Conservation (phyloP, 2,113 vertebrate genomes). For the Psilopogon haemacephalus region DNA sequence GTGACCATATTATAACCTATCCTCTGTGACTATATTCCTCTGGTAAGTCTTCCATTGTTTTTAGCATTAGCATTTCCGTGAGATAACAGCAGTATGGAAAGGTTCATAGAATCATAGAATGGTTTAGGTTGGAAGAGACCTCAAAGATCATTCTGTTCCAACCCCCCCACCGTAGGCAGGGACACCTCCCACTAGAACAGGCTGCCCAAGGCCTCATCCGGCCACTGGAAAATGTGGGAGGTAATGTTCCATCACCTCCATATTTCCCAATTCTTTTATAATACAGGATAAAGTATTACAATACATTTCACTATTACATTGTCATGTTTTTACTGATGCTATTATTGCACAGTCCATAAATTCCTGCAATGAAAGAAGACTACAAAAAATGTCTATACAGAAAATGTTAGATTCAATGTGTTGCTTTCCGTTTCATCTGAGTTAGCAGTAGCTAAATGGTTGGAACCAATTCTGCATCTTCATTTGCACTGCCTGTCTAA, state of each 20-base stretch:
- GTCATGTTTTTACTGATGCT: conserved; percentile 53
- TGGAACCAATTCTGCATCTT: conserved; percentile 48
- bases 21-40: not conserved
- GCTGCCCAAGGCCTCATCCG: too few relatives aligned
- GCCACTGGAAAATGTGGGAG: not conserved
- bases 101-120: too few relatives aligned
- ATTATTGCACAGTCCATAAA: conserved; percentile 59
- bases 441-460: conserved; percentile 52
- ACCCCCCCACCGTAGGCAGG: too few relatives aligned
- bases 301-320: not conserved
- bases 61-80: not conserved
- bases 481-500: conserved; percentile 38
- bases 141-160: too few relatives aligned
- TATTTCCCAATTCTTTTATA: conserved; percentile 31
- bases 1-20: not conserved
- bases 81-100: not conserved
- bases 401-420: conserved; percentile 13
- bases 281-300: conserved; percentile 22
- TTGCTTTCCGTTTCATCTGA: conserved; percentile 35
- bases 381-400: not conserved
- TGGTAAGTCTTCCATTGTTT: not conserved
- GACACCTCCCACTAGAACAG: too few relatives aligned
- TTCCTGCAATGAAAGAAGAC: conserved; percentile 29
- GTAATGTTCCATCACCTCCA: conserved; percentile 16
- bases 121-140: too few relatives aligned